Conservation (phyloP, 2,888 invertebrate genomes). For the Drosophila nr. medialis region DNA sequence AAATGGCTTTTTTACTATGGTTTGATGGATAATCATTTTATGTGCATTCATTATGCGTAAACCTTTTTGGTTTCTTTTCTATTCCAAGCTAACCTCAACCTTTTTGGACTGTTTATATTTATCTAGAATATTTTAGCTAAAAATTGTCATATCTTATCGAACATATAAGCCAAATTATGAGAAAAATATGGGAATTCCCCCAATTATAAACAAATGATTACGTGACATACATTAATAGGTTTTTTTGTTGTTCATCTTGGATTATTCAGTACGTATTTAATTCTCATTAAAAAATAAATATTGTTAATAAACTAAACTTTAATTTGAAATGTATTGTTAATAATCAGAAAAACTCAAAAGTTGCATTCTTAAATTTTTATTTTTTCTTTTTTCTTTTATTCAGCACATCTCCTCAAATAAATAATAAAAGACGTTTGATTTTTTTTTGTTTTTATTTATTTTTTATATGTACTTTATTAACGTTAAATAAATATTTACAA, state of each 20-base stretch:
- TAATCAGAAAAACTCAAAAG: not conserved
- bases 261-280: not conserved
- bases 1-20: conserved; percentile 3
- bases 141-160: not conserved
- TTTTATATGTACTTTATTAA: conserved; percentile 76
- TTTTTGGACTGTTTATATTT: not conserved
- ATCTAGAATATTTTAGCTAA: not conserved
- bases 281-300: not conserved
- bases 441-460: conserved; percentile 54
- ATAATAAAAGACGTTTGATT: not conserved
- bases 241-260: not conserved
- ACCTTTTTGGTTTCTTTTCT: not conserved
- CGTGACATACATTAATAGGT: too few species aligned
- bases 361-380: not conserved
- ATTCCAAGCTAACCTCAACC: not conserved
- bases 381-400: not conserved
- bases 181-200: not conserved
- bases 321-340: not conserved
- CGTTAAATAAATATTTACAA: conserved; percentile 82
- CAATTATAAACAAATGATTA: not conserved
- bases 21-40: conserved; percentile 22
- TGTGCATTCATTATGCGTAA: conserved; percentile 2
- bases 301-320: not conserved
- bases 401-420: conserved; percentile 2
- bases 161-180: not conserved